A percentile compares a stretch with the other conserved stretches of the same genome.
phyloP scores from a whole-genome alignment of 2,888 invertebrate genomes.

The Cosmopolites sordidus region DNA sequence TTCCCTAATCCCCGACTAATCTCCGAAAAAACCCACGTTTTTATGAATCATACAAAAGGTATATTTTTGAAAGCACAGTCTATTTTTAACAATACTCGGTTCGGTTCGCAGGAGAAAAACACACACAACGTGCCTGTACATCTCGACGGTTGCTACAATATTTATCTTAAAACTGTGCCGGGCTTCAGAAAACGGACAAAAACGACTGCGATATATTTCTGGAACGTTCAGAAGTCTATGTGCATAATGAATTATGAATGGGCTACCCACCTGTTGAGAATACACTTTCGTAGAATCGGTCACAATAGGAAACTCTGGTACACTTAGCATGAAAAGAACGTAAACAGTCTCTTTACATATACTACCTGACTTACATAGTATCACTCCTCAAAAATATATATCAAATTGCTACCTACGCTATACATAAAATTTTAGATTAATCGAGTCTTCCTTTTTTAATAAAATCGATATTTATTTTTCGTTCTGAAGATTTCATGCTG shows the following conservation, averaged over 20 bases:
- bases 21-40: too few species aligned
- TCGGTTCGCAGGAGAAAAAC: not conserved
- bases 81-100: not conserved
- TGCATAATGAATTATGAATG: constrained; percentile 12
- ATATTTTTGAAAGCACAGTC: not conserved
- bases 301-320: not conserved
- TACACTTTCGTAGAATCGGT: not conserved
- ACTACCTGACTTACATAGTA: too few species aligned
- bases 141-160: not conserved
- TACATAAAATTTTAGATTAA: too few species aligned
- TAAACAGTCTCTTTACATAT: not conserved
- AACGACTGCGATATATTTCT: constrained; percentile 9
- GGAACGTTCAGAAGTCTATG: constrained; percentile 6
- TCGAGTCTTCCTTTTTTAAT: too few species aligned
- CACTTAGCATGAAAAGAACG: not conserved
- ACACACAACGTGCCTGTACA: not conserved
- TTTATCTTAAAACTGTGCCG: not conserved
- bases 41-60: not conserved
- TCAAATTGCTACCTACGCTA: too few species aligned
- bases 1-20: too few species aligned
- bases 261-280: constrained; percentile 9
- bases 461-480: too few species aligned
- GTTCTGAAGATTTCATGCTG: too few species aligned
- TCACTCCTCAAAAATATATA: too few species aligned
- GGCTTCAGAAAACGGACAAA: constrained; percentile 4